Evolutionary conservation across 2,888 invertebrate genomes (phyloP), one percentile per base, ranked within the genome.

Genomic region (Panzeria rudis): DNA sequence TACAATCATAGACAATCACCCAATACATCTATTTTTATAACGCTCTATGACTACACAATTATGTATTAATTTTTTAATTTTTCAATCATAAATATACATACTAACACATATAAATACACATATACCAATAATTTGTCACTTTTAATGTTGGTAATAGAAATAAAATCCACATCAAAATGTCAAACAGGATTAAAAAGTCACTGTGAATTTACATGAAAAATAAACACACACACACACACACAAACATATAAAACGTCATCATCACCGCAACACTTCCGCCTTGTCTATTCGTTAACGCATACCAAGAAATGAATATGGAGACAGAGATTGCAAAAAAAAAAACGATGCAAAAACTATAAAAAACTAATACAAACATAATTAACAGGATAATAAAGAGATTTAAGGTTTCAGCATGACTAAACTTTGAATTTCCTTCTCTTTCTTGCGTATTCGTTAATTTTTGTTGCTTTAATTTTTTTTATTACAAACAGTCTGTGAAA

Each of bases 361-460:
- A 81, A 64, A 79, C 66, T 64, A 75, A 85, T 71, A 61, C 82
- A 75, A 71, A 79, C 78, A 82, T 82, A 82, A 85, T 82, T 82
- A 72, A 78, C 78, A 85, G 78, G 78, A 85, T 82, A 82, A 85
- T 85, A 71, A 71, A 77, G 50, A 85, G 73, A 82, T 81, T 85
- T 69, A 50, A 47, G 54, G 44, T 75, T 85, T 82, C 78, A 78
- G 15, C 82, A 71, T 79, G 62, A 71, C 78, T 78, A 79, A 82
- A 82, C 75, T 52, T 64, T 52, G 32, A 54, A 62, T 71, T 78
- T 77, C 44, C 66, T 73, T 7, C 47, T 56, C 61, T 69, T 68
- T 69, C 25, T 15, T 32, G 0, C 9, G 3, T 38, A 38, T 20
- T 17, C 6, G 9, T 17, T 15, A 13, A n/a, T 32, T 1, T 1